Base-by-base conservation (phyloP, 2,797 vertebrate species). In the Chiroxiphia lanceolata region DNA sequence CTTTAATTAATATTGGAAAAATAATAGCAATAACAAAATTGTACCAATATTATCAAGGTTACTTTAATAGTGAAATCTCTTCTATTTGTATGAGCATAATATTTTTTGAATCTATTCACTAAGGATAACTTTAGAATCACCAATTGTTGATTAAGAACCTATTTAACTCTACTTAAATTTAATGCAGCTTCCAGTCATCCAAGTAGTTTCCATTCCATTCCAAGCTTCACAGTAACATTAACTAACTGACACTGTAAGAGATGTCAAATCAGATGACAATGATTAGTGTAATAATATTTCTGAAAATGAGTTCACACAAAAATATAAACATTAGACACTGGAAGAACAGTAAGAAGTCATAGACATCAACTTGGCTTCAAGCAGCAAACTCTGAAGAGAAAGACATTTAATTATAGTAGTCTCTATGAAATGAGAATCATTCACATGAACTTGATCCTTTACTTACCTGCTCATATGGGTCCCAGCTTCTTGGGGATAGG, bases 91-190 rank as follows among this genome's bases (percentile, higher is more conserved):
- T 9, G 4, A 81, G 23, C 22, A 70, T 48, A 86, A 68, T 4
- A 76, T 57, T 90, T 95, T 86, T 61, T 29, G 85, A 83, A 93
- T 71, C 21, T 56, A 56, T 81, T 79, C 60, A 19, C 38, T 44
- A 63, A 77, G 56, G 38, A 81, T 31, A 82, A 87, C 53, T 87
- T 84, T 57, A 71, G 53, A 87, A 71, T 78, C 47, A 84, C 31
- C 31, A 82, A 75, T 54, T 54, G 8, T 23, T 89, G 85, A 85
- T 91, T 87, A 87, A 82, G 68, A 93, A 42, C 25, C 13, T 81
- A n/a, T 84, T 94, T 87, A 94, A 89, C n/a, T 78, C 21, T 65
- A 63, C 54, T 42, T 67, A 65, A 84, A 87, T 83, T 91, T 81
- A 87, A 93, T 54, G 61, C 64, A 87, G 57, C 36, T 93, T 87